phyloP scores from a whole-genome alignment of 2,797 vertebrate genomes.

The Darevskia mixta region DNA sequence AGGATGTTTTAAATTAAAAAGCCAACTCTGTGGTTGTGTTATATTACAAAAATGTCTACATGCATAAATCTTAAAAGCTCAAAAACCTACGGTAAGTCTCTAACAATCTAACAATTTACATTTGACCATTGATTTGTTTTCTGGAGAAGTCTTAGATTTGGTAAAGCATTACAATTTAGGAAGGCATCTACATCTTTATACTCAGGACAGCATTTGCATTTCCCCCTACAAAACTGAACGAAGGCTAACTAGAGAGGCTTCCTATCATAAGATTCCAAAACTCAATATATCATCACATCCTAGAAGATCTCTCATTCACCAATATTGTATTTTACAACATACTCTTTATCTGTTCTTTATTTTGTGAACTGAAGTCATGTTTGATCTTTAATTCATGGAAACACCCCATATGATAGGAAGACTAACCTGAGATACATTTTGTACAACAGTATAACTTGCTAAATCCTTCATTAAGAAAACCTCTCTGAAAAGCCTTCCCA shows the following conservation, averaged over 20 bases:
- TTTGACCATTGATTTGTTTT: slow-evolving; percentile 82
- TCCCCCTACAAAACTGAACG: slow-evolving; percentile 80
- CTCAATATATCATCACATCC: slow-evolving; percentile 56
- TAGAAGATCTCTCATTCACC: slow-evolving; percentile 64
- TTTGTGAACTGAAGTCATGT: slow-evolving; percentile 67
- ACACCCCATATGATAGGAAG: slow-evolving; percentile 89
- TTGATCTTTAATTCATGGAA: slow-evolving; percentile 73
- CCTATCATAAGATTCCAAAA: slow-evolving; percentile 79
- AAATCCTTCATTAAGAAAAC: slow-evolving; percentile 80
- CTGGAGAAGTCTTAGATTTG: slow-evolving; percentile 85
- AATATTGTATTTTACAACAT: slow-evolving; percentile 63
- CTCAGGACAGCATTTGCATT: slow-evolving; percentile 77
- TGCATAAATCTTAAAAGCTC: slow-evolving; percentile 84
- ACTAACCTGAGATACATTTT: slow-evolving; percentile 96
- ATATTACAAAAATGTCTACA: slow-evolving; percentile 84
- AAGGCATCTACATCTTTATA: slow-evolving; percentile 85
- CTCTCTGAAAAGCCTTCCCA: slow-evolving; percentile 78
- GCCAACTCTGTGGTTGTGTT: slow-evolving; percentile 84
- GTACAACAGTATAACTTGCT: slow-evolving; percentile 85
- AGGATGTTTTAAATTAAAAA: slow-evolving; percentile 87
- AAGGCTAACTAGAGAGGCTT: slow-evolving; percentile 83
- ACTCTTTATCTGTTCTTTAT: slow-evolving; percentile 55
- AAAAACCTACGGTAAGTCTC: slow-evolving; percentile 84
- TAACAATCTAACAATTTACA: slow-evolving; percentile 82
- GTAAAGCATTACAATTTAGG: slow-evolving; percentile 89